phyloP scores from a whole-genome alignment of 2,888 invertebrate species.

The Willowsia nigromaculata region DNA sequence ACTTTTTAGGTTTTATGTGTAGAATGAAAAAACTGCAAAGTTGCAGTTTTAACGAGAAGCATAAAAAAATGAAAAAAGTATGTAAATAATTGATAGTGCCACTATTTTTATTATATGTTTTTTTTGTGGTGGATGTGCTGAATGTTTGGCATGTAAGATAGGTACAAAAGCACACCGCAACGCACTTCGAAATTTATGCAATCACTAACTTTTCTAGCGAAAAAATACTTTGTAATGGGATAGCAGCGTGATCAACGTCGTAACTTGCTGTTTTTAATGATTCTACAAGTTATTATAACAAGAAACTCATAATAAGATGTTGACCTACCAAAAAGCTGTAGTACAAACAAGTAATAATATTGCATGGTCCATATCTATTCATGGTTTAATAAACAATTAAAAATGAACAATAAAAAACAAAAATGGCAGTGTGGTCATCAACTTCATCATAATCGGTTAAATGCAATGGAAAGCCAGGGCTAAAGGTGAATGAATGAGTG shows the following conservation, averaged over 20 bases:
- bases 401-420: neutral
- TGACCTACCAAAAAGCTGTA: neutral
- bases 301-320: neutral
- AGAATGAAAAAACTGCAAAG: neutral
- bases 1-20: neutral
- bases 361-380: neutral
- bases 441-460: neutral
- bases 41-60: constrained; percentile 8
- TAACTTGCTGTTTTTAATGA: neutral
- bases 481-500: neutral
- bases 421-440: neutral
- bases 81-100: neutral
- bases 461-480: neutral
- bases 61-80: constrained; percentile 5
- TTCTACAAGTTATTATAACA: neutral
- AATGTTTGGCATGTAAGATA: neutral
- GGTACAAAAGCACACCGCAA: neutral
- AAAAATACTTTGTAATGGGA: too few relatives aligned
- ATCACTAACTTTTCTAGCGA: neutral
- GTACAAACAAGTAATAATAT: neutral
- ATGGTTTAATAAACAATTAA: neutral
- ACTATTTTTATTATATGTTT: neutral
- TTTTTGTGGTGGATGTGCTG: neutral
- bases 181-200: neutral
- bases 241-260: neutral